Evolutionary conservation across 2,797 vertebrate genomes (phyloP), one percentile per base, ranked within the genome.

Genomic region (Bradypodion pumilum): DNA sequence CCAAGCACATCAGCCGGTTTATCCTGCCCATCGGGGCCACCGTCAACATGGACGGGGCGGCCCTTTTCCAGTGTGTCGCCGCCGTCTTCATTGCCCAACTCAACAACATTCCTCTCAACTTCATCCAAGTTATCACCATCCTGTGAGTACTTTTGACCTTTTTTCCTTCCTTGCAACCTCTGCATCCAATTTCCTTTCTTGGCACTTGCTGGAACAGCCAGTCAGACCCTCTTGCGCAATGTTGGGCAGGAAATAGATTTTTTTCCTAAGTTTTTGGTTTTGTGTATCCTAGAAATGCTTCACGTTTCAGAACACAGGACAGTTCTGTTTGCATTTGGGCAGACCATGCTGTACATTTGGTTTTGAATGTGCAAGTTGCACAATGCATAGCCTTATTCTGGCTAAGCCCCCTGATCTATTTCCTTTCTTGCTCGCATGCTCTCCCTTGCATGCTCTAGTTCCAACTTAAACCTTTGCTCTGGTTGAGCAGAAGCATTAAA

Each of bases 11-110:
- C 94, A 98, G 98, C 91, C 97, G 97, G 5, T 98, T 98, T 89
- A 97, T 98, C 91, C 95, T 98, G 65, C 98, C 98, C 79, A 98
- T 98, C 1, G 98, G 98, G 0, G 97, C 97, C 21, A 98, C 98
- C 0, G 97, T 98, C 85, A 98, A 98, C 96, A 98, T 98, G 98
- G 98, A 98, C 0, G 98, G 98, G 0, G 97, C 98, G 0, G 97
- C 98, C 0, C 96, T 97, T 46, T 98, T 98, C 94, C 98, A 98
- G 95, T 98, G 97, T 1, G 97, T 98, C 83, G 98, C 97, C 0
- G 94, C 97, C 0, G 98, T 98, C 80, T 98, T 98, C 92, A 98
- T 98, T 0, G 98, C 98, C 3, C 98, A 98, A 94, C 95, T 98
- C 25, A 98, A 98, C 83, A 3, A 85, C 40, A 0, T 35, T 0